Percentiles rank a stretch among this genome's conserved stretches.
These are phyloP conservation scores for Eubucco bourcierii DNA, from an alignment of 2,113 vertebrate genomes.

Conservation along the genomic window DNA sequence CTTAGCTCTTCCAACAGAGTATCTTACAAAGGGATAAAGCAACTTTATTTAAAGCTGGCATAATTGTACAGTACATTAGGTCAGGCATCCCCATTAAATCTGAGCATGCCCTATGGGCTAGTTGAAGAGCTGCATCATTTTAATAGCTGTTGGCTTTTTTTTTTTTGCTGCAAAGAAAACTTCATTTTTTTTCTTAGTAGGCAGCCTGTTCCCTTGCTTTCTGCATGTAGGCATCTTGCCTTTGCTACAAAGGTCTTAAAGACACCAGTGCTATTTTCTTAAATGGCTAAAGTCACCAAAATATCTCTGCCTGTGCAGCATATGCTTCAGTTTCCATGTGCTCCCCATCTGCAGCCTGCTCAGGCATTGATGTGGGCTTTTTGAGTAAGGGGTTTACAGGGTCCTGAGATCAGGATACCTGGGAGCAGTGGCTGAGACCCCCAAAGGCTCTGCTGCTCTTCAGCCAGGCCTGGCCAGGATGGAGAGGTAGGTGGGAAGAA, in stretches of 20 bases:
- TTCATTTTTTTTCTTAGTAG: slow-evolving; percentile 55
- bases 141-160: slow-evolving; percentile 48
- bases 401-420: neutral
- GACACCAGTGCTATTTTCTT: slow-evolving; percentile 61
- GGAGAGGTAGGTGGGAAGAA: too few relatives aligned
- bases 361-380: neutral
- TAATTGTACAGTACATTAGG: slow-evolving; percentile 22
- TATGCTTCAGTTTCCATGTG: slow-evolving; percentile 27
- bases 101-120: slow-evolving; percentile 30
- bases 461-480: too few relatives aligned
- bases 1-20: neutral
- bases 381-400: neutral
- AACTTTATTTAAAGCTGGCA: slow-evolving; percentile 55
- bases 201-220: slow-evolving; percentile 54
- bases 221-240: slow-evolving; percentile 30
- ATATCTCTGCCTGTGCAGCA: slow-evolving; percentile 27
- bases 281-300: slow-evolving; percentile 53
- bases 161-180: slow-evolving; percentile 11
- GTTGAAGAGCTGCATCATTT: slow-evolving; percentile 52
- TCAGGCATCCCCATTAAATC: slow-evolving; percentile 26
- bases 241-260: slow-evolving; percentile 60
- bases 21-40: neutral
- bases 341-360: neutral
- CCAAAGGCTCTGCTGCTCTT: too few relatives aligned
- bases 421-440: neutral